Conservation (phyloP, 2,888 invertebrate species). For the Neoitamus cyanurus region DNA sequence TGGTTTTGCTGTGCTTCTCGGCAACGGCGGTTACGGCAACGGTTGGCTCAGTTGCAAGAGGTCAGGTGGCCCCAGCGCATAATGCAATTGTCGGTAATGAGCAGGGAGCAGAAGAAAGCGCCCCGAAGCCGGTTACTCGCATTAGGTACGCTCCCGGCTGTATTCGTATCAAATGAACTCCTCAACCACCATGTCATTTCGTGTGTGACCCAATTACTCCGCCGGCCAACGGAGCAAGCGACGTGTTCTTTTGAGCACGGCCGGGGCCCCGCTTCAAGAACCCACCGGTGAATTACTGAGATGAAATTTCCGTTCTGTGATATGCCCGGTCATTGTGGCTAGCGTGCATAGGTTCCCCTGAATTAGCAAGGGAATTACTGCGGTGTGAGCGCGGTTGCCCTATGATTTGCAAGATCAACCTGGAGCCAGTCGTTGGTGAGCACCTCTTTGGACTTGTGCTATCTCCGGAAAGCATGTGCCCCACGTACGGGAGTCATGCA, state of each 20-base stretch:
- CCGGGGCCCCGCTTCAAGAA: background rate
- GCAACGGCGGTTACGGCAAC: background rate
- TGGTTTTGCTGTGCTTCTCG: background rate
- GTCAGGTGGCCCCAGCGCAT: slow-evolving; percentile 32
- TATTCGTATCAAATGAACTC: background rate
- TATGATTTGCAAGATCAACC: background rate
- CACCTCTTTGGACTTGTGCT: background rate
- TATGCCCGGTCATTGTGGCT: background rate
- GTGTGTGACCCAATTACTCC: slow-evolving; percentile 32
- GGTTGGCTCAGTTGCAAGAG: slow-evolving; percentile 33
- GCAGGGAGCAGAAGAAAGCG: background rate
- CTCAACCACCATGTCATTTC: background rate
- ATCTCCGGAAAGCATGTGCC: background rate
- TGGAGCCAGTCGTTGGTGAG: background rate
- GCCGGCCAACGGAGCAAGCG: background rate
- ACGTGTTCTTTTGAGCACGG: background rate
- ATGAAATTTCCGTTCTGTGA: slow-evolving; percentile 20
- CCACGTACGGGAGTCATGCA: background rate
- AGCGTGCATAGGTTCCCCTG: background rate
- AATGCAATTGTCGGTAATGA: slow-evolving; percentile 41
- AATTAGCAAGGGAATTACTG: background rate
- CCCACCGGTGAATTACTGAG: background rate
- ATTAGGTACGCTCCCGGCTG: background rate
- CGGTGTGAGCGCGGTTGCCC: background rate
- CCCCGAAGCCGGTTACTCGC: background rate